Conservation (phyloP, 1,140 invertebrate species). For the Amyelois transitella region DNA sequence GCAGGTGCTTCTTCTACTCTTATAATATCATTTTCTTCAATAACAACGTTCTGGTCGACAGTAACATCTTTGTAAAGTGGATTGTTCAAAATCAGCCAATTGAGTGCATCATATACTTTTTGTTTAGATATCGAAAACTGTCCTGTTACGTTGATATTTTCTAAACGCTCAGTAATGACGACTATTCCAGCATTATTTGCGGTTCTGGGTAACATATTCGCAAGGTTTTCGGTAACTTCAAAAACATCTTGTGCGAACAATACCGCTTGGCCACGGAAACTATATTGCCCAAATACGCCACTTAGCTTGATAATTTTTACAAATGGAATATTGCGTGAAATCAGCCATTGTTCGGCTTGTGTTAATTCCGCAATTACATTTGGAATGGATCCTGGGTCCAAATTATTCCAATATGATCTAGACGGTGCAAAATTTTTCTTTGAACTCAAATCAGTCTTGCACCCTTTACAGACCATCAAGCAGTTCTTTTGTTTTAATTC, state of each 20-base stretch:
- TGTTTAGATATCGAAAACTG: slow-evolving; percentile 8
- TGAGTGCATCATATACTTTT: background rate
- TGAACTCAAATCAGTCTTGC: slow-evolving; percentile 2
- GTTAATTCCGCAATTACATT: slow-evolving; percentile 14
- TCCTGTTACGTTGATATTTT: slow-evolving; percentile 31
- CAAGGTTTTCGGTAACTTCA: slow-evolving; percentile 32
- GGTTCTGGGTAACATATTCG: slow-evolving; percentile 28
- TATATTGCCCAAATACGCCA: slow-evolving; percentile 31
- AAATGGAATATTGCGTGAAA: slow-evolving; percentile 19
- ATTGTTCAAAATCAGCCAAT: background rate
- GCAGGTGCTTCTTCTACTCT: background rate
- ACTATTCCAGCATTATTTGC: slow-evolving; percentile 21
- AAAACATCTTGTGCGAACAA: slow-evolving; percentile 40
- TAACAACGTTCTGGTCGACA: background rate
- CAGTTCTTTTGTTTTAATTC: slow-evolving; percentile 1
- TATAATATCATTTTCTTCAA: slow-evolving; percentile 1
- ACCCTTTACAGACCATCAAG: slow-evolving; percentile 3
- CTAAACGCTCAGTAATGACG: slow-evolving; percentile 28
- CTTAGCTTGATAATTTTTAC: slow-evolving; percentile 20
- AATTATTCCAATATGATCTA: slow-evolving; percentile 28
- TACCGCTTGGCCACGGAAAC: slow-evolving; percentile 29
- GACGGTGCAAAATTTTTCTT: slow-evolving; percentile 6
- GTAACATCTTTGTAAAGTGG: background rate
- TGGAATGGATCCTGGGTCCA: slow-evolving; percentile 22
- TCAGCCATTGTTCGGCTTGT: slow-evolving; percentile 17